Percentiles rank a stretch among this genome's conserved stretches.
Conservation (phyloP, 2,113 vertebrate genomes). For the Malurus alboscapulatus region DNA sequence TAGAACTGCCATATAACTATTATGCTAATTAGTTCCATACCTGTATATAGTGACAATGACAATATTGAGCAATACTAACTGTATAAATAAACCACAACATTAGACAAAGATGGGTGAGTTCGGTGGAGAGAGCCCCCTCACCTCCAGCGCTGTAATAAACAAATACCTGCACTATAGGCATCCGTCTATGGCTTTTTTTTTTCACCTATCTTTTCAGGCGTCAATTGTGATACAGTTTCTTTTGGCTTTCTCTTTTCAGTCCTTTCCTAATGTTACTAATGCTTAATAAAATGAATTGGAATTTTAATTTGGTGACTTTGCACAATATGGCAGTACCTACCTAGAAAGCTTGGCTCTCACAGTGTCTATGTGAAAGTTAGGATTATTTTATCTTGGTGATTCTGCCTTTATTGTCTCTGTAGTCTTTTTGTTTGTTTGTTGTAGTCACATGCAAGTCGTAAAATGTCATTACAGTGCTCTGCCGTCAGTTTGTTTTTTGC, state of each 20-base stretch:
- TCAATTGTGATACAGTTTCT: neutral
- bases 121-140: no score
- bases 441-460: neutral
- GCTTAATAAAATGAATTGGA: neutral
- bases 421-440: neutral
- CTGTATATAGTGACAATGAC: no score
- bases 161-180: no score
- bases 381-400: neutral
- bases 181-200: no score
- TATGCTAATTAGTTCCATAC: no score
- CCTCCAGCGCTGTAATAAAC: no score
- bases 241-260: neutral
- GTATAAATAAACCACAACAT: no score
- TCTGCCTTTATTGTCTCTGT: neutral
- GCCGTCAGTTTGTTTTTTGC: neutral
- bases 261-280: neutral
- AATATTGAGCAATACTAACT: no score
- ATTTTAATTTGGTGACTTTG: neutral
- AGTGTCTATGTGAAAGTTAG: neutral
- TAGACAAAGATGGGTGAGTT: no score
- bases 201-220: no score
- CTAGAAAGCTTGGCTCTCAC: accelerated
- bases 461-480: neutral
- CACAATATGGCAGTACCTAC: neutral
- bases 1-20: no score